A percentile compares a stretch with the other conserved stretches of the same genome.
Evolutionary conservation across 2,113 vertebrate genomes (phyloP).

Genomic region (Cricetomys ansorgei): DNA sequence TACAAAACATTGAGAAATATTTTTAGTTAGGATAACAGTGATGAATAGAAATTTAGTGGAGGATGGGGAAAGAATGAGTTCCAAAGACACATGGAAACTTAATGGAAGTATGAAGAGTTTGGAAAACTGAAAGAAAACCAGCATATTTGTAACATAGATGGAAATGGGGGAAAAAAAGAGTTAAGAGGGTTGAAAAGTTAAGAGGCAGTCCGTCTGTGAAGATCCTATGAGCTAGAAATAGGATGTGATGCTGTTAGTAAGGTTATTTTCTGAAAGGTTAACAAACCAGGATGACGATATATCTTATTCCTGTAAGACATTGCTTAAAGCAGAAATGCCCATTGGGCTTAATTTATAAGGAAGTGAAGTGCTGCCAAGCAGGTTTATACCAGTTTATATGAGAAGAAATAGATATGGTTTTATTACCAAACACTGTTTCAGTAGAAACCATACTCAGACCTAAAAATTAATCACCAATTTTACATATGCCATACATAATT

Average conservation of each 20-base stretch:
- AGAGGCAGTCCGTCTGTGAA: background rate
- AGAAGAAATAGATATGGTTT: constrained; percentile 70
- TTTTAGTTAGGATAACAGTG: background rate
- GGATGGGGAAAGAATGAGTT: no score
- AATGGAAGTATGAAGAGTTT: background rate
- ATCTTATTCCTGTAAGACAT: constrained; percentile 54
- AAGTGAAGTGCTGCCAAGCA: constrained; percentile 60
- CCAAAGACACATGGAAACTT: background rate
- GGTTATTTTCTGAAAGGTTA: constrained; percentile 65
- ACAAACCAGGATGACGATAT: constrained; percentile 43
- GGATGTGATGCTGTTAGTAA: background rate
- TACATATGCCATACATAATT: constrained; percentile 70
- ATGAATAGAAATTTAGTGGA: background rate
- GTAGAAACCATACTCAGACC: constrained; percentile 55
- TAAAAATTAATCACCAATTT: constrained; percentile 71
- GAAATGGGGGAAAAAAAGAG: background rate
- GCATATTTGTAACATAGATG: background rate
- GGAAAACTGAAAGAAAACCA: background rate
- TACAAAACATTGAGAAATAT: background rate
- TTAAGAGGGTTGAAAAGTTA: background rate
- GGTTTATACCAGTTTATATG: constrained; percentile 67
- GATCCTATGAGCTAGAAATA: background rate
- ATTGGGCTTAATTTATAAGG: constrained; percentile 76
- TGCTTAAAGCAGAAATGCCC: constrained; percentile 58
- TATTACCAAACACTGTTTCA: constrained; percentile 65